Evolutionary conservation across 30 jellyfish, hydroid and myxozoan species (phyloP).

Genomic region (Aurelia sp.): DNA sequence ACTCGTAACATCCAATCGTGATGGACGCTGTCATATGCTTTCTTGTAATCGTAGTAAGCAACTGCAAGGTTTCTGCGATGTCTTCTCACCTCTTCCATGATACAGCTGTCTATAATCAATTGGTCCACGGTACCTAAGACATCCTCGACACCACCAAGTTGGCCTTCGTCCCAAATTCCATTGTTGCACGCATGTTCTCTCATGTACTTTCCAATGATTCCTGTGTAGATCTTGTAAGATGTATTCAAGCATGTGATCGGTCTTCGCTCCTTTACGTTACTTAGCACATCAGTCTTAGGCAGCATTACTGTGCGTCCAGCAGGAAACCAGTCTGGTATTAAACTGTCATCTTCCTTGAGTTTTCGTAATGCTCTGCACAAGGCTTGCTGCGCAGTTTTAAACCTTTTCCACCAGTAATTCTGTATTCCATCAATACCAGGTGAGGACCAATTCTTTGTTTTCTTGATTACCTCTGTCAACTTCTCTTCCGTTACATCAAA

Average conservation of each 20-base stretch:
- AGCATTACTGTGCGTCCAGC: slow-evolving; percentile 18
- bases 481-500: slow-evolving; percentile 36
- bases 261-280: slow-evolving; percentile 5
- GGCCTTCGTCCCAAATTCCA: slow-evolving; percentile 27
- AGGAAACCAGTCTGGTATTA: slow-evolving; percentile 9
- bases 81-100: neutral
- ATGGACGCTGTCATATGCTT: slow-evolving; percentile 1
- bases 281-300: slow-evolving; percentile 10
- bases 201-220: slow-evolving; percentile 12
- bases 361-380: no score
- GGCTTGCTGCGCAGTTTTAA: no score
- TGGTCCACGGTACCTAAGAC: slow-evolving; percentile 13
- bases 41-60: neutral
- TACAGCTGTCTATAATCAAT: slow-evolving; percentile 1
- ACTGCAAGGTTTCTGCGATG: slow-evolving; percentile 4
- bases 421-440: slow-evolving; percentile 37
- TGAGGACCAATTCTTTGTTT: slow-evolving; percentile 35
- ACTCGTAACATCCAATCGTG: slow-evolving; percentile 9
- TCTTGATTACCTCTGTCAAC: slow-evolving; percentile 19
- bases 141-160: slow-evolving; percentile 12
- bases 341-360: neutral
- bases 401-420: slow-evolving; percentile 10
- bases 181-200: slow-evolving; percentile 30
- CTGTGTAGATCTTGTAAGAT: neutral
- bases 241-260: slow-evolving; percentile 11